These are phyloP conservation scores for Gymnobelideus leadbeateri DNA, from an alignment of 2,113 vertebrate genomes.

Conservation along the genomic window DNA sequence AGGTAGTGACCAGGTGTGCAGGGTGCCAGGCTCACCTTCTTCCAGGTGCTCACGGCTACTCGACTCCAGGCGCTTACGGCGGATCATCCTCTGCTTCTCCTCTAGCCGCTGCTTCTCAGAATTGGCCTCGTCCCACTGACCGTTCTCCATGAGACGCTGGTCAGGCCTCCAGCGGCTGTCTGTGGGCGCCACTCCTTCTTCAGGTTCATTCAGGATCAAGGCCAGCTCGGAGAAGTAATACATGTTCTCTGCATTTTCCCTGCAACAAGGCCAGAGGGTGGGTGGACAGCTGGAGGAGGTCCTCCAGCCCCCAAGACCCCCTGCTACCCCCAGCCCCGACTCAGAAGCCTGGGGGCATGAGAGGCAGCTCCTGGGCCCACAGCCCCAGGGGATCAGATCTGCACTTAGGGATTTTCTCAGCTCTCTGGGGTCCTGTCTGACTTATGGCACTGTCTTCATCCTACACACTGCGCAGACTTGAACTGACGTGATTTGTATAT, in stretches of 20 bases:
- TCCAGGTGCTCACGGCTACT: conserved; percentile 85
- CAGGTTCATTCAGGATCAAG: conserved; percentile 93
- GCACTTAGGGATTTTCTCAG: no score
- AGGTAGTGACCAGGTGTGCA: accelerated
- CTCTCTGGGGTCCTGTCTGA: no score
- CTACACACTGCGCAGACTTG: no score
- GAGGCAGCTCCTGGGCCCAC: no score
- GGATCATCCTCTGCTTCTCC: conserved; percentile 90
- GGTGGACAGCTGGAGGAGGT: background rate
- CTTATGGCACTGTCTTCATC: no score
- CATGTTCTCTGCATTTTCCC: conserved; percentile 97
- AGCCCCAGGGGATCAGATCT: no score
- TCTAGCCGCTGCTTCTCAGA: conserved; percentile 94
- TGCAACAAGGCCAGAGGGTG: conserved; percentile 37
- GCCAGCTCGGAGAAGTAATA: conserved; percentile 96
- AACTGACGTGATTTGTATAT: no score
- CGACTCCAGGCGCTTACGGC: conserved; percentile 87
- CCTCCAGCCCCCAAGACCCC: no score
- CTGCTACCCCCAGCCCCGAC: no score
- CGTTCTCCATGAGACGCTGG: conserved; percentile 95
- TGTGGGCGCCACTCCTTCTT: conserved; percentile 90
- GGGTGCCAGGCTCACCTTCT: conserved; percentile 85
- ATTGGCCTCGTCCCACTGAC: conserved; percentile 96
- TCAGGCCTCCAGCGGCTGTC: conserved; percentile 94
- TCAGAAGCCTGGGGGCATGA: no score